phyloP scores from a whole-genome alignment of 1,140 invertebrate species.

The Ostrea denselamellosa region DNA sequence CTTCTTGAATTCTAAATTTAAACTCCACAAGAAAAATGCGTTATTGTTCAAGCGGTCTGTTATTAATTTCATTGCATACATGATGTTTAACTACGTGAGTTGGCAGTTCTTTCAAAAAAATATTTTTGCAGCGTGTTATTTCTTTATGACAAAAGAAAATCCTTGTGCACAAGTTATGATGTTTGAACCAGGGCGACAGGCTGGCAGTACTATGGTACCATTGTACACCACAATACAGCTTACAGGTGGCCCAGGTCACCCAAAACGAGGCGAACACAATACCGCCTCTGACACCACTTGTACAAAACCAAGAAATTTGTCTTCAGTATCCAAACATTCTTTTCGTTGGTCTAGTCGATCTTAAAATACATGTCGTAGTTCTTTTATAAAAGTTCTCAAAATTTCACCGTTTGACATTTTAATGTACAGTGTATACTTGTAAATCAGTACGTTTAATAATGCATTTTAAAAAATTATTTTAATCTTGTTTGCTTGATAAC shows the following conservation, averaged over 20 bases:
- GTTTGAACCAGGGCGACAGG: too few relatives aligned
- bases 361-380: too few relatives aligned
- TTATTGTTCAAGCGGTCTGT: background rate
- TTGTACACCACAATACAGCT: background rate
- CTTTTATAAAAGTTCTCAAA: too few relatives aligned
- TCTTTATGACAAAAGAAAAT: background rate
- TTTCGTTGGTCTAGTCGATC: background rate
- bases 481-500: background rate
- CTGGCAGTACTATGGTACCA: background rate
- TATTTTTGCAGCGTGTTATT: background rate
- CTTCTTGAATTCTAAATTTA: background rate
- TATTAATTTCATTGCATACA: background rate
- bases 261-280: background rate
- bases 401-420: too few relatives aligned
- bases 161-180: background rate
- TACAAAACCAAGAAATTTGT: background rate
- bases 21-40: background rate
- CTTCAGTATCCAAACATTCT: background rate
- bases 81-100: background rate
- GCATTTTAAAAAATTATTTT: background rate
- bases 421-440: too few relatives aligned
- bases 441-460: background rate
- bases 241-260: background rate
- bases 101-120: slow-evolving; percentile 3
- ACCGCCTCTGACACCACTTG: too few relatives aligned